phyloP scores from a whole-genome alignment of 2,888 invertebrate species.

The Bhutanitis thaidina region DNA sequence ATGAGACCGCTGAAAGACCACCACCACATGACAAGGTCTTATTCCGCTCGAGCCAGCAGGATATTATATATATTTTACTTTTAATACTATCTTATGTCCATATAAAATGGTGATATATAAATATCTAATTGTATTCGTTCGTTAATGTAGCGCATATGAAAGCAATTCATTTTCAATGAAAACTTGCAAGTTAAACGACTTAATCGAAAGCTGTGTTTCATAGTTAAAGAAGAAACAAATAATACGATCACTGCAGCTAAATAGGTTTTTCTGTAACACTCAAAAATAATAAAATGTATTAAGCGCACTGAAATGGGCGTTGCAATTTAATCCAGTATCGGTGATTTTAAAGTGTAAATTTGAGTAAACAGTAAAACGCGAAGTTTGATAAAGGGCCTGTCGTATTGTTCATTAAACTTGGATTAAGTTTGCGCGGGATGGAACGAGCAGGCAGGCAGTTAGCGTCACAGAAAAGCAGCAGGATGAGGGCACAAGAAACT shows the following conservation, averaged over 20 bases:
- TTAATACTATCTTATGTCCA: no score
- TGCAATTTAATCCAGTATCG: slow-evolving; percentile 29
- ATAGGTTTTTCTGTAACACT: slow-evolving; percentile 69
- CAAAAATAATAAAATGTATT: slow-evolving; percentile 32
- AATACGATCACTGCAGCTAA: slow-evolving; percentile 73
- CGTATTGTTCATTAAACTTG: slow-evolving; percentile 81
- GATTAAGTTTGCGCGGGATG: slow-evolving; percentile 77
- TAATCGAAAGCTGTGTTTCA: slow-evolving; percentile 39
- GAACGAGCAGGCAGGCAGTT: slow-evolving; percentile 80
- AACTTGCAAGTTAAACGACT: slow-evolving; percentile 33
- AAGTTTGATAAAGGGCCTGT: slow-evolving; percentile 81
- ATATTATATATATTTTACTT: no score
- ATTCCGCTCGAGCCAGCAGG: no score
- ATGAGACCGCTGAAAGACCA: no score
- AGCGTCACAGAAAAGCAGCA: slow-evolving; percentile 67
- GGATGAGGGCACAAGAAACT: slow-evolving; percentile 41
- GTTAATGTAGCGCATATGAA: no score
- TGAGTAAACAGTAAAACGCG: slow-evolving; percentile 54
- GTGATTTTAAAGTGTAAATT: slow-evolving; percentile 37
- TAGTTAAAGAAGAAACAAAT: slow-evolving; percentile 70
- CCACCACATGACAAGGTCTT: no score
- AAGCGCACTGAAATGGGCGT: slow-evolving; percentile 23
- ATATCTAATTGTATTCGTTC: no score
- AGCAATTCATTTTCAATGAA: no score
- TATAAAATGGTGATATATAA: no score